phyloP scores from a whole-genome alignment of 30 jellyfish, hydroid and myxozoan genomes.

The Hydractinia symbiolongicarpus region DNA sequence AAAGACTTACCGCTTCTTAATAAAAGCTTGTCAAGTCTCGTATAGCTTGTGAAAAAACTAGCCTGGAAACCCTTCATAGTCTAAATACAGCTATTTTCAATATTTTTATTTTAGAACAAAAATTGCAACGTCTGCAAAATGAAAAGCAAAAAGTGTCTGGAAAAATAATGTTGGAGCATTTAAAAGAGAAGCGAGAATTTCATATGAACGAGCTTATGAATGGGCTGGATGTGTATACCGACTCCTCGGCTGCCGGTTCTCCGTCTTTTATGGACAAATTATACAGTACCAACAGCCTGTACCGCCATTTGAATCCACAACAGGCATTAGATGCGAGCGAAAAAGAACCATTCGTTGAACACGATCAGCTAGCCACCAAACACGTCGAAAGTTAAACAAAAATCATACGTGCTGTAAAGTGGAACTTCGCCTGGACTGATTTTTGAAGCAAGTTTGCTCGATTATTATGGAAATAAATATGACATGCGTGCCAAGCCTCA shows the following conservation, averaged over 20 bases:
- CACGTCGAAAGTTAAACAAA: too few species aligned
- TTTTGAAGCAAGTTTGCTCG: too few species aligned
- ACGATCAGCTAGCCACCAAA: slow-evolving; percentile 7
- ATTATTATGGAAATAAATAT: too few species aligned
- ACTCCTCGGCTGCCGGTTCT: background rate
- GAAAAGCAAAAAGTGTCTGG: background rate
- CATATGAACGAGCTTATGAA: slow-evolving; percentile 1
- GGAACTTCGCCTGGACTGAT: too few species aligned
- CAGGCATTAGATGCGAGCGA: slow-evolving; percentile 19
- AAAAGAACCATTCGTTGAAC: slow-evolving; percentile 10
- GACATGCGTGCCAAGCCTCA: too few species aligned
- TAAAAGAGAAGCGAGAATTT: background rate
- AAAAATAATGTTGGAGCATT: slow-evolving; percentile 9
- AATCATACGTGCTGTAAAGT: too few species aligned
- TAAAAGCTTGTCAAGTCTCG: too few species aligned
- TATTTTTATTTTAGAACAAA: slow-evolving; percentile 12
- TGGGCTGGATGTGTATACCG: background rate
- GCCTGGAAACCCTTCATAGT: too few species aligned
- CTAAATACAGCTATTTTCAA: background rate
- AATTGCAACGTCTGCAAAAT: background rate
- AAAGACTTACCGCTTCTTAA: too few species aligned
- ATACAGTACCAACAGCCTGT: slow-evolving; percentile 8
- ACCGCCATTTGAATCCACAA: slow-evolving; percentile 23
- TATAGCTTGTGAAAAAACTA: too few species aligned
- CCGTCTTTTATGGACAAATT: slow-evolving; percentile 16